Base-by-base conservation (phyloP, 2,888 invertebrate genomes). In the Orthosia gracilis region DNA sequence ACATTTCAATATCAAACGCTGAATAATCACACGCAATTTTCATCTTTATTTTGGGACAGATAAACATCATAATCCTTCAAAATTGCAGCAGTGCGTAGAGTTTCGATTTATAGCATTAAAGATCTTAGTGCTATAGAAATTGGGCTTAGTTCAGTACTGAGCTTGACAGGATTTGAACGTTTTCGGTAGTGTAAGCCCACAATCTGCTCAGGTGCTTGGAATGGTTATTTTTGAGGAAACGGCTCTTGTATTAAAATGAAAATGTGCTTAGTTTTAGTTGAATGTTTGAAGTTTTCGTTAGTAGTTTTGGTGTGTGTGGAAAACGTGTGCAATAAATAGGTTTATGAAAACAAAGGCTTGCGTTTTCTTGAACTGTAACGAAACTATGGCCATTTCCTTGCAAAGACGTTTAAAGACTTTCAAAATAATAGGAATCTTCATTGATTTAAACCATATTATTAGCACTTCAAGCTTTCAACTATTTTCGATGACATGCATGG, bases 191-290 rank as follows among this genome's bases (percentile, higher is more conserved):
- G 92, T 94, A 91, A 92, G 92, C 93, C 62, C 94, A 91, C 95
- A 95, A 94, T 95, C 95, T 95, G 94, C 94, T 93, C 94, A 95
- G 95, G 95, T 95, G 94, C 90, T 93, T 87, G 82, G 84, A 86
- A 87, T 82, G 85, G 81, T 84, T 85, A 79, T 83, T 81, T 86
- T 77, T 88, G 80, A 89, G 93, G 94, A 93, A 89, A 83, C 70
- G 80, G 89, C 91, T 93, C 92, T 84, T 83, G 72, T 87, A 86
- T 87, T 88, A 79, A 85, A 85, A 83, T 62, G 47, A 69, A 66
- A 71, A 65, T 74, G 69, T 70, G 58, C 26, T 66, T 74, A 67
- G 66, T 80, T 81, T 67, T 67, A 57, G 31, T 73, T 26, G n/a
- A 73, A 75, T 69, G 62, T 49, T 66, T 15, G 31, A 69, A 62